phyloP scores from a whole-genome alignment of 2,888 invertebrate genomes.

The Pomacea canaliculata region DNA sequence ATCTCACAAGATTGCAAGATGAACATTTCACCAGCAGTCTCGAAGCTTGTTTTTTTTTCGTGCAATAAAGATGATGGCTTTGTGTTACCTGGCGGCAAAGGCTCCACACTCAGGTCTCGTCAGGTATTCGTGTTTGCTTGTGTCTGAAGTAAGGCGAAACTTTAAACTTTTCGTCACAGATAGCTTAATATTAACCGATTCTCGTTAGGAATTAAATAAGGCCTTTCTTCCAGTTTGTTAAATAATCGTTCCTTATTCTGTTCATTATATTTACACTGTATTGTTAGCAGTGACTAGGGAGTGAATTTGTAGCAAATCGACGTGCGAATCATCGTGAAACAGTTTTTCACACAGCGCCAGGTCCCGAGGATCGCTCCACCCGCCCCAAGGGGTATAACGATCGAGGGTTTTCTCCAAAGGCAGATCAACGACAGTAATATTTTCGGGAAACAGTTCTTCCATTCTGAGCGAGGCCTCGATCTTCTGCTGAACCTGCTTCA shows the following conservation, averaged over 20 bases:
- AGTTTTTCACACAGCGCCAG: conserved; percentile 8
- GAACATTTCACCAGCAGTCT: too few species aligned
- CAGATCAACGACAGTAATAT: not conserved
- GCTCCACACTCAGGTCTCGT: too few species aligned
- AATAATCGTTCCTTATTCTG: not conserved
- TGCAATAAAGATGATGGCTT: too few species aligned
- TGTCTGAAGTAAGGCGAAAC: too few species aligned
- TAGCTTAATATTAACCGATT: too few species aligned
- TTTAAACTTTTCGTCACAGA: too few species aligned
- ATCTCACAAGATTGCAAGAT: too few species aligned
- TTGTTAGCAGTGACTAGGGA: not conserved
- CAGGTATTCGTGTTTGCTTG: too few species aligned
- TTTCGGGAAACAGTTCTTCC: not conserved
- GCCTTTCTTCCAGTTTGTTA: too few species aligned
- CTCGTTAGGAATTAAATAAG: too few species aligned
- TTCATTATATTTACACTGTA: not conserved
- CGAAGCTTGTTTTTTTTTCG: too few species aligned
- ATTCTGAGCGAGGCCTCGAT: not conserved
- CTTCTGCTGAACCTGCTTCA: not conserved
- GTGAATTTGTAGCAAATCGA: not conserved
- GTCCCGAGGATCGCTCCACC: conserved; percentile 24
- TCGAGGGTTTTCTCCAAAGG: not conserved
- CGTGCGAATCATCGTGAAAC: not conserved
- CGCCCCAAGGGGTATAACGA: not conserved
- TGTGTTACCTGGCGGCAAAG: too few species aligned